Evolutionary conservation across 2,888 invertebrate species (phyloP).

Genomic region (Autographa pulchrina): DNA sequence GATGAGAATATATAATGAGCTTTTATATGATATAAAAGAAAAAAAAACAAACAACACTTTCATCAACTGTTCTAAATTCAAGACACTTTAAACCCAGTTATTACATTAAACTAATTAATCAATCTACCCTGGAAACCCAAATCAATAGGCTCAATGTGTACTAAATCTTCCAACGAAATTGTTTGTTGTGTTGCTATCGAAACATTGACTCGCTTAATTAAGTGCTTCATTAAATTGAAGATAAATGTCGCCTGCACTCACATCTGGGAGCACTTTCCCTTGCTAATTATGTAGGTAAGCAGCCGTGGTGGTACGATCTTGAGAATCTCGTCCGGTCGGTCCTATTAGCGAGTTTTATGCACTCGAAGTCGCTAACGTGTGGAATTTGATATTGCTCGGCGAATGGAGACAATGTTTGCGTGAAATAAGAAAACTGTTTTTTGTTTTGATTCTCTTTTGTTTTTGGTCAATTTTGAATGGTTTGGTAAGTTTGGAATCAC

Average conservation of each 20-base stretch:
- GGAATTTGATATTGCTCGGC: constrained; percentile 35
- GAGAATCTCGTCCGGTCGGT: constrained; percentile 60
- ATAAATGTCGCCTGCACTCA: constrained; percentile 65
- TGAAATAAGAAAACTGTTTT: constrained; percentile 28
- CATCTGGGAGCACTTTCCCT: constrained; percentile 76
- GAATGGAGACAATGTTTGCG: constrained; percentile 31
- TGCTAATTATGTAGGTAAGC: constrained; percentile 70
- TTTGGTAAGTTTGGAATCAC: neutral
- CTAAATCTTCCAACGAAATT: constrained; percentile 10
- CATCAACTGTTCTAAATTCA: neutral
- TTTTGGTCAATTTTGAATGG: neutral
- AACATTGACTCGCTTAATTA: constrained; percentile 52
- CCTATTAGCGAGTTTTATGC: constrained; percentile 56
- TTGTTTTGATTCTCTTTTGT: neutral
- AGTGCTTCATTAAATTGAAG: constrained; percentile 60
- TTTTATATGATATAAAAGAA: neutral
- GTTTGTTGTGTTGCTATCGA: constrained; percentile 31
- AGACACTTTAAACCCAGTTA: neutral
- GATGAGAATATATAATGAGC: neutral
- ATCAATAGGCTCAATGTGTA: neutral
- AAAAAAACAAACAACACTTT: neutral
- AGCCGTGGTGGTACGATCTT: constrained; percentile 54
- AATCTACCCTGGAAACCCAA: neutral
- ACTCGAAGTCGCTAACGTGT: constrained; percentile 41
- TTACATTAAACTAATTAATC: neutral